These are phyloP conservation scores for Andrena praecox DNA, from an alignment of 2,888 invertebrate genomes.

Conservation along the genomic window DNA sequence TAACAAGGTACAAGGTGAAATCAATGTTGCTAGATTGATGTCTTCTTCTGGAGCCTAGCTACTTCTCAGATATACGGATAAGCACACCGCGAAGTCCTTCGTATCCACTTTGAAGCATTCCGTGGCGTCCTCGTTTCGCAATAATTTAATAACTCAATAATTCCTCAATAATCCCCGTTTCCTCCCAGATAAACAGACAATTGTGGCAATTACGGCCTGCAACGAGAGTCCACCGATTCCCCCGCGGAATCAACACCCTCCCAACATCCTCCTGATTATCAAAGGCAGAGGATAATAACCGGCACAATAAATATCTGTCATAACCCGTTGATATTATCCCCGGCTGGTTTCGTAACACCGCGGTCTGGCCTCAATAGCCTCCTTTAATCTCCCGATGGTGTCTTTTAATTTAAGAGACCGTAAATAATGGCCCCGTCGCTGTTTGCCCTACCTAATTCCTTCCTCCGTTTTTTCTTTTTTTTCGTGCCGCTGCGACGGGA, in stretches of 20 bases:
- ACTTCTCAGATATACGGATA: not conserved
- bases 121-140: slow-evolving; percentile 8
- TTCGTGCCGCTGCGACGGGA: not conserved
- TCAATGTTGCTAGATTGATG: slow-evolving; percentile 53
- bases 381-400: slow-evolving; percentile 39
- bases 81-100: not conserved
- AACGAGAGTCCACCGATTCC: slow-evolving; percentile 5
- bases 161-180: slow-evolving; percentile 3
- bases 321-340: slow-evolving; percentile 40
- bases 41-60: not conserved
- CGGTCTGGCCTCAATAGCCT: slow-evolving; percentile 47
- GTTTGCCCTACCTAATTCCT: slow-evolving; percentile 40
- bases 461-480: not conserved
- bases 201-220: slow-evolving; percentile 25
- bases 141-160: slow-evolving; percentile 4
- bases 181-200: slow-evolving; percentile 1
- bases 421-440: slow-evolving; percentile 49
- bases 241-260: not conserved
- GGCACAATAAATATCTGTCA: slow-evolving; percentile 55
- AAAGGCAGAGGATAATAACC: slow-evolving; percentile 35
- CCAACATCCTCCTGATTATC: slow-evolving; percentile 27
- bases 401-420: slow-evolving; percentile 42
- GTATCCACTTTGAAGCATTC: not conserved
- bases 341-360: slow-evolving; percentile 46
- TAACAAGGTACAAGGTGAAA: slow-evolving; percentile 62